Conservation (phyloP, 2,797 vertebrate genomes). For the Poeciliopsis gracilis region DNA sequence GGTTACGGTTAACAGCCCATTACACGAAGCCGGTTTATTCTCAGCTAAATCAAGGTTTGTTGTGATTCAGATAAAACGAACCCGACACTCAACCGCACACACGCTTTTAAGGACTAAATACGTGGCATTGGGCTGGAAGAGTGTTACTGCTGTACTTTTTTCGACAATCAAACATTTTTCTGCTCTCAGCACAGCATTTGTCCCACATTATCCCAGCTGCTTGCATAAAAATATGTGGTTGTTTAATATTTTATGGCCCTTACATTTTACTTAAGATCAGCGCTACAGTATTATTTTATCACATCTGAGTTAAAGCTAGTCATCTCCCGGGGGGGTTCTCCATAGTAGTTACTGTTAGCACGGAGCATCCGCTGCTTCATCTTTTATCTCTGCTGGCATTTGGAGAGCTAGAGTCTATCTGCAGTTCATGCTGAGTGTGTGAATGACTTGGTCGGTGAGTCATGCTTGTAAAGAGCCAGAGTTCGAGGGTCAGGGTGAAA, state of each 20-base stretch:
- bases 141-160: slow-evolving; percentile 27
- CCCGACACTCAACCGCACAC: slow-evolving; percentile 22
- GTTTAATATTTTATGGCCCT: slow-evolving; percentile 15
- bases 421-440: slow-evolving; percentile 12
- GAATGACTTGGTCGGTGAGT: slow-evolving; percentile 28
- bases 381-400: slow-evolving; percentile 4
- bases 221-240: slow-evolving; percentile 27
- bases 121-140: slow-evolving; percentile 45
- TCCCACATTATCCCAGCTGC: slow-evolving; percentile 26
- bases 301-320: slow-evolving; percentile 12
- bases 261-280: slow-evolving; percentile 20
- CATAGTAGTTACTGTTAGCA: background rate
- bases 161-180: slow-evolving; percentile 6
- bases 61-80: slow-evolving; percentile 55
- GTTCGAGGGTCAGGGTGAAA: slow-evolving; percentile 48
- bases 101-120: slow-evolving; percentile 33
- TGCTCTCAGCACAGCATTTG: slow-evolving; percentile 25
- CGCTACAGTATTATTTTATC: slow-evolving; percentile 22
- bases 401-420: slow-evolving; percentile 2
- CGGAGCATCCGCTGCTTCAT: background rate
- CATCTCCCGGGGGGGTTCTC: slow-evolving; percentile 8
- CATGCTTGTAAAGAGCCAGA: slow-evolving; percentile 26
- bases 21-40: slow-evolving; percentile 40
- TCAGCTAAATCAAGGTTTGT: slow-evolving; percentile 60
- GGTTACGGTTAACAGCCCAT: slow-evolving; percentile 16